A percentile compares a stretch with the other conserved stretches of the same genome.
These are phyloP conservation scores for Hirtodrosophila histrioides DNA, from an alignment of 2,888 invertebrate genomes.

Conservation along the genomic window DNA sequence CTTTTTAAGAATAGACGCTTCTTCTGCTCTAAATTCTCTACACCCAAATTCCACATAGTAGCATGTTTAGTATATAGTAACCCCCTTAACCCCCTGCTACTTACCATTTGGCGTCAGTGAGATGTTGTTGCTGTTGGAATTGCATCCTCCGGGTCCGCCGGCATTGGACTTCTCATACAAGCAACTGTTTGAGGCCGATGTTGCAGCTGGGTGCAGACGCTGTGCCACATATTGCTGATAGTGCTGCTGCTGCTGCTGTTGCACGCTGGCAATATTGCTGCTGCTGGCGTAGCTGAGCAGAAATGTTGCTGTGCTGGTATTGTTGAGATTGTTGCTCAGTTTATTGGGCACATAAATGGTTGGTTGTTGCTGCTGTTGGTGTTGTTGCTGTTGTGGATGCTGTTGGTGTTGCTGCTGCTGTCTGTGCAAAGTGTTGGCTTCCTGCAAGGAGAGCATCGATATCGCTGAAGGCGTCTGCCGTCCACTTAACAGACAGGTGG, in stretches of 20 bases:
- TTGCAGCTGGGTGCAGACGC: slow-evolving; percentile 53
- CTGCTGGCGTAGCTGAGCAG: slow-evolving; percentile 74
- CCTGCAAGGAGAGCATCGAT: slow-evolving; percentile 77
- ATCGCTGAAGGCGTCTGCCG: slow-evolving; percentile 79
- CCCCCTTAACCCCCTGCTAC: slow-evolving; percentile 18
- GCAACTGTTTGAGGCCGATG: slow-evolving; percentile 68
- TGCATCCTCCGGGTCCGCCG: slow-evolving; percentile 22
- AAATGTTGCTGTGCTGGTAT: slow-evolving; percentile 56
- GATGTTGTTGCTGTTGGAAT: slow-evolving; percentile 37
- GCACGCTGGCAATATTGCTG: slow-evolving; percentile 63
- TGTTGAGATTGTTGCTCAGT: slow-evolving; percentile 50
- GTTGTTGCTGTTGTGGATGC: slow-evolving; percentile 42
- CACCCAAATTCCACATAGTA: too few relatives aligned
- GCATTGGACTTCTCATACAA: slow-evolving; percentile 69
- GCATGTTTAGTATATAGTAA: too few relatives aligned
- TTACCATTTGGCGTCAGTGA: slow-evolving; percentile 74
- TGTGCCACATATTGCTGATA: slow-evolving; percentile 77
- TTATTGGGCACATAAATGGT: slow-evolving; percentile 67
- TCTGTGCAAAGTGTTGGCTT: slow-evolving; percentile 63
- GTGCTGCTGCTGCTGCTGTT: slow-evolving; percentile 66
- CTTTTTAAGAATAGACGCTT: too few relatives aligned
- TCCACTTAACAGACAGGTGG: slow-evolving; percentile 71
- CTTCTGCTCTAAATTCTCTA: too few relatives aligned
- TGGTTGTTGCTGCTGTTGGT: slow-evolving; percentile 52
- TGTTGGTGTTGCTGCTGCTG: slow-evolving; percentile 39